These are phyloP conservation scores for Anoplopoma fimbria DNA, from an alignment of 2,113 vertebrate genomes.

Conservation along the genomic window DNA sequence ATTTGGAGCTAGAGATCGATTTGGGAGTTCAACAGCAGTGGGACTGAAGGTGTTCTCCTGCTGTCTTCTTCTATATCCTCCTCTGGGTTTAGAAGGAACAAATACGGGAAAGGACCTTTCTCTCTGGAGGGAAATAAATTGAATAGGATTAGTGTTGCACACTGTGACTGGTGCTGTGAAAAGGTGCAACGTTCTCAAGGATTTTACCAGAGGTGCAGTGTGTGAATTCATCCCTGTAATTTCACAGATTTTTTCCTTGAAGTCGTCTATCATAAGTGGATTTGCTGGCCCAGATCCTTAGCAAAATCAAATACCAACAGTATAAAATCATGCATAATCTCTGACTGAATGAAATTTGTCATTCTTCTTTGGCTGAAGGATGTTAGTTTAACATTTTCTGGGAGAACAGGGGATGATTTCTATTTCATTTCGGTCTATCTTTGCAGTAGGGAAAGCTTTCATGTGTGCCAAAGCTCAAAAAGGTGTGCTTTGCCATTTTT, in stretches of 20 bases:
- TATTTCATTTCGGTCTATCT: neutral
- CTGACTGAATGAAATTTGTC: neutral
- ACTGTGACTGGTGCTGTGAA: neutral
- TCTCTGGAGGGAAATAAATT: slow-evolving; percentile 55
- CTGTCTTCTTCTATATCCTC: slow-evolving; percentile 68
- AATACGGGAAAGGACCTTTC: slow-evolving; percentile 72
- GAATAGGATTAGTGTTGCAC: slow-evolving; percentile 13
- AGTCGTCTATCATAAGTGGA: slow-evolving; percentile 82
- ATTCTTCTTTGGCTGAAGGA: neutral
- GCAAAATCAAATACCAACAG: slow-evolving; percentile 28
- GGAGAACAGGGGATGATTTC: neutral
- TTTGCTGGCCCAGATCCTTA: slow-evolving; percentile 82
- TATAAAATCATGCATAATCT: neutral
- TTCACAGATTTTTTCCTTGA: slow-evolving; percentile 76
- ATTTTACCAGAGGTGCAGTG: slow-evolving; percentile 73
- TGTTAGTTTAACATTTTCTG: neutral
- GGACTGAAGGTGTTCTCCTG: slow-evolving; percentile 47
- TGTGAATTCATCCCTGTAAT: slow-evolving; percentile 74
- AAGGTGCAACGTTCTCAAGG: neutral
- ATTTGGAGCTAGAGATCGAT: slow-evolving; percentile 27
- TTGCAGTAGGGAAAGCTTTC: neutral
- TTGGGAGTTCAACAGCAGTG: slow-evolving; percentile 13
- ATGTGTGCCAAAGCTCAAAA: neutral
- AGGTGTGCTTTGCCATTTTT: neutral
- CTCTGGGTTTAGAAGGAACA: slow-evolving; percentile 72